Base-by-base conservation (phyloP, 2,113 vertebrate species). In the Eulemur macaco region DNA sequence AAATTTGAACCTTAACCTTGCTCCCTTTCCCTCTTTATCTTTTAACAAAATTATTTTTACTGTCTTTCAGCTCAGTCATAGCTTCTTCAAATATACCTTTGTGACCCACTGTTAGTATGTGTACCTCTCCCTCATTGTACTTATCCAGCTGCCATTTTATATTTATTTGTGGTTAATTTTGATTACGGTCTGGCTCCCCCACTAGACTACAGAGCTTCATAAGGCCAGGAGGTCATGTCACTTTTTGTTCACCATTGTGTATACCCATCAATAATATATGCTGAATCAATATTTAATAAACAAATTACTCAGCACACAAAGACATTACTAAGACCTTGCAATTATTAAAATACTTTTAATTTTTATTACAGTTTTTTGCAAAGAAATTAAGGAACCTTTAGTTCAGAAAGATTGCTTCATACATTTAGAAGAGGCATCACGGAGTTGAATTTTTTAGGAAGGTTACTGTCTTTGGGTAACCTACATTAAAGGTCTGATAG, bases 351-450 rank as follows among this genome's bases (percentile, higher is more conserved):
- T 93, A 69, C 8, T 80, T 94, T 80, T 31, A 45, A 39, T 54
- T 84, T 76, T 69, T 74, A 63, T 92, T 95, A 27, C 29, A 71
- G 8, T 76, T 86, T 89, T 97, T 68, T 91, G 31, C 84, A 73
- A 86, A 94, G 58, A 89, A 92, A 93, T 42, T n/a, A 80, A 58
- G 31, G 64, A 94, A 42, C 9, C 2, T 6, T 88, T 92, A 85
- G 6, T 66, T 78, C 21, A 74, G 34, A 89, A 85, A 74, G 21
- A 83, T 80, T 84, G 15, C 14, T 50, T 64, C 42, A 20, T 91
- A 4, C 34, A 14, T 29, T 84, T 37, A 71, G 50, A 84, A 95
- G 47, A 95, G 37, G 7, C 37, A 86, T 63, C 39, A 60, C 10
- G 50, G 20, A n/a, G 27, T 68, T 88, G 34, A 63, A 25, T 21